Conservation (phyloP, 2,888 invertebrate genomes). For the Eumerus sabulonum region DNA sequence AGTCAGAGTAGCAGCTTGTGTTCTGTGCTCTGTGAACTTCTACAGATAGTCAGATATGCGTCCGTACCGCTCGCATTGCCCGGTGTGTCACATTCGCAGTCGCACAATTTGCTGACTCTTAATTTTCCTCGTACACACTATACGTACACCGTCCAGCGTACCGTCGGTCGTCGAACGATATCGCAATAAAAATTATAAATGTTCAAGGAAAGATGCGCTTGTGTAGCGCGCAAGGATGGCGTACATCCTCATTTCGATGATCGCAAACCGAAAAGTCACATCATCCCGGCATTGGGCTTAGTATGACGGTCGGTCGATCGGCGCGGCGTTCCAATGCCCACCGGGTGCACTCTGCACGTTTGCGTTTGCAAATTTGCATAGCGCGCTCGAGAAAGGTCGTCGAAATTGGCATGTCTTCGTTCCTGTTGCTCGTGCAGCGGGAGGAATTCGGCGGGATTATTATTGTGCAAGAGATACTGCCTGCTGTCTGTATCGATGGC, state of each 20-base stretch:
- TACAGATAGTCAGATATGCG: slow-evolving; percentile 40
- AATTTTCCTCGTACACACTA: slow-evolving; percentile 49
- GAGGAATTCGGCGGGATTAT: slow-evolving; percentile 31
- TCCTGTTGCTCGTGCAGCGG: slow-evolving; percentile 36
- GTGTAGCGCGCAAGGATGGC: slow-evolving; percentile 49
- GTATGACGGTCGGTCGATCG: slow-evolving; percentile 41
- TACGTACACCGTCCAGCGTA: no score
- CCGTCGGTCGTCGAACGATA: slow-evolving; percentile 44
- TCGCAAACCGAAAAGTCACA: slow-evolving; percentile 47
- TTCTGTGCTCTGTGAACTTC: slow-evolving; percentile 44
- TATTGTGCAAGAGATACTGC: slow-evolving; percentile 40
- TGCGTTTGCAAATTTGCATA: slow-evolving; percentile 61
- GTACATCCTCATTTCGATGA: slow-evolving; percentile 57
- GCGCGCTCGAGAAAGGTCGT: slow-evolving; percentile 62
- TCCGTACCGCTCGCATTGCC: not conserved
- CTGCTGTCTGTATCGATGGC: slow-evolving; percentile 20
- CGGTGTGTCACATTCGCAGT: not conserved
- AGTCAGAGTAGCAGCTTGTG: slow-evolving; percentile 33
- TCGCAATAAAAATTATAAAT: slow-evolving; percentile 65
- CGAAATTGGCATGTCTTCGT: slow-evolving; percentile 61
- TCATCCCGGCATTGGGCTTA: slow-evolving; percentile 39
- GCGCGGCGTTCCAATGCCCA: not conserved
- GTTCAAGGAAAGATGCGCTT: slow-evolving; percentile 47
- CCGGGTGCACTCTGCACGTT: slow-evolving; percentile 10
- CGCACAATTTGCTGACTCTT: slow-evolving; percentile 60